These are phyloP conservation scores for Xylophagus ater DNA, from an alignment of 2,888 invertebrate species.

Conservation along the genomic window DNA sequence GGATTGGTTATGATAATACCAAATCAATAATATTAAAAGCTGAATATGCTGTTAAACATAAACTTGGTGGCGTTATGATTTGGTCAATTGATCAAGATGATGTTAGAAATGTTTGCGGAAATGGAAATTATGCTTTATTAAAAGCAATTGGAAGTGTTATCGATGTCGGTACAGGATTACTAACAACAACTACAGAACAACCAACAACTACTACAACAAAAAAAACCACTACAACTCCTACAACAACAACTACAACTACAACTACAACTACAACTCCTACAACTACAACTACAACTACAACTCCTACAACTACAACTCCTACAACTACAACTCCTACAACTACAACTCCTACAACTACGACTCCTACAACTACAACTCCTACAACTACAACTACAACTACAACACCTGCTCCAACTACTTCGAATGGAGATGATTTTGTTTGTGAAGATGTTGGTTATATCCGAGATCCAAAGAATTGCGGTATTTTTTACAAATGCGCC, in stretches of 20 bases:
- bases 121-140: constrained; percentile 41
- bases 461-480: constrained; percentile 1
- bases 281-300: too few species aligned
- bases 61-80: constrained; percentile 47
- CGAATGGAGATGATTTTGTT: too few species aligned
- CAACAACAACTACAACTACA: too few species aligned
- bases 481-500: constrained; percentile 1
- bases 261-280: too few species aligned
- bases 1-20: constrained; percentile 38
- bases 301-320: too few species aligned
- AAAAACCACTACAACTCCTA: too few species aligned
- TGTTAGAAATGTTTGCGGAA: constrained; percentile 41
- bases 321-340: too few species aligned
- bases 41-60: constrained; percentile 25
- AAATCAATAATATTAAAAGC: constrained; percentile 34
- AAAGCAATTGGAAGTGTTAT: constrained; percentile 32
- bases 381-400: too few species aligned
- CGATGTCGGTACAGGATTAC: neutral
- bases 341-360: too few species aligned
- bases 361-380: too few species aligned
- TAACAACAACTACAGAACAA: neutral
- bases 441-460: neutral
- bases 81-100: constrained; percentile 54
- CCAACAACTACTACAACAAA: neutral
- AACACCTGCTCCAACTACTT: too few species aligned